Percentiles rank a stretch among this genome's conserved stretches.
Evolutionary conservation across 2,797 vertebrate genomes (phyloP).

Genomic region (Enteromius trimaculatus): DNA sequence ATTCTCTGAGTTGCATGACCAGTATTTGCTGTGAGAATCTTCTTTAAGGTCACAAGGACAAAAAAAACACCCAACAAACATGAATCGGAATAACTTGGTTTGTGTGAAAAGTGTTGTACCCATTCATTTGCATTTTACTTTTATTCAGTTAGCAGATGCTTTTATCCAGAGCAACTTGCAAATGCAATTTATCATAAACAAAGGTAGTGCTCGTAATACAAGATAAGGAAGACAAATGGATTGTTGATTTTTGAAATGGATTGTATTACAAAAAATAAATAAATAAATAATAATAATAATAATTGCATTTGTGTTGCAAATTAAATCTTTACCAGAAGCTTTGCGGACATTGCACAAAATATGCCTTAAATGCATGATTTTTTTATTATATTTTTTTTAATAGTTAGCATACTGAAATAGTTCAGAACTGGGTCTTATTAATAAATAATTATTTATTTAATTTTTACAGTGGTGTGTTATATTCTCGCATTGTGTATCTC

Average conservation of each 20-base stretch:
- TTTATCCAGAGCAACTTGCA: too few species aligned
- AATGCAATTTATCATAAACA: too few species aligned
- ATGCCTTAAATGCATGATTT: not conserved
- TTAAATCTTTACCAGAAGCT: not conserved
- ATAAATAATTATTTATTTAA: not conserved
- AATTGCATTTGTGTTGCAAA: not conserved
- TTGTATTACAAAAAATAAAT: too few species aligned
- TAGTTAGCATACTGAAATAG: too few species aligned
- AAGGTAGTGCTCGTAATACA: too few species aligned
- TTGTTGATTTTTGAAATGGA: not conserved
- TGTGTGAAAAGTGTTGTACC: not conserved
- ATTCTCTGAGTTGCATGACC: not conserved
- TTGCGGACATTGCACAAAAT: not conserved
- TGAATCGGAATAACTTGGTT: not conserved
- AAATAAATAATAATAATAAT: too few species aligned
- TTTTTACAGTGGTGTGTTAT: not conserved
- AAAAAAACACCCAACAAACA: not conserved
- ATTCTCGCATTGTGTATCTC: not conserved
- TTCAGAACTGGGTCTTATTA: too few species aligned
- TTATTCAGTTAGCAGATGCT: too few species aligned
- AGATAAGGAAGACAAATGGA: too few species aligned
- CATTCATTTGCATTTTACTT: not conserved
- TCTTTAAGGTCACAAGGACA: not conserved
- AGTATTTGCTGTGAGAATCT: not conserved
- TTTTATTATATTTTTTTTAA: too few species aligned